These are phyloP conservation scores for Macheiramphus alcinus DNA, from an alignment of 2,113 vertebrate genomes.

Conservation along the genomic window DNA sequence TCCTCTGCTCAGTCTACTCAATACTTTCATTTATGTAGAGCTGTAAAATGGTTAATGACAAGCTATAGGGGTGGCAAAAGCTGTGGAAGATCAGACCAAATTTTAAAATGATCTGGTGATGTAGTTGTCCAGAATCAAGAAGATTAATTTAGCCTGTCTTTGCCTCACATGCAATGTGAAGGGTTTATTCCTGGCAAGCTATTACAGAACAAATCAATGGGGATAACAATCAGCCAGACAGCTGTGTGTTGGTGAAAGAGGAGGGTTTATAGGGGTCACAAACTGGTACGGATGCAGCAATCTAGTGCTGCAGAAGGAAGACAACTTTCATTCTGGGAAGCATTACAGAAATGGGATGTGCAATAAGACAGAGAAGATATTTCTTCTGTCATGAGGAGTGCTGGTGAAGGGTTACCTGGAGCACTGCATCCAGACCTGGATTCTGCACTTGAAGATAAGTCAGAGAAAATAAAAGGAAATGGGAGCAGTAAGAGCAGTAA, in stretches of 20 bases:
- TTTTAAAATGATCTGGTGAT: background rate
- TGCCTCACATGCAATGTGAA: background rate
- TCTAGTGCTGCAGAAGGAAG: background rate
- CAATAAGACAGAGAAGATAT: background rate
- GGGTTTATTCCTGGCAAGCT: conserved; percentile 5
- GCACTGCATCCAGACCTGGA: background rate
- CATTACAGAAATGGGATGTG: background rate
- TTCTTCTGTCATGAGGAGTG: background rate
- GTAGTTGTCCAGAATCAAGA: background rate
- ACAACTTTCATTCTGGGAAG: background rate
- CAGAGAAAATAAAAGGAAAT: background rate
- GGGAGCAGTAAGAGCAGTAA: background rate
- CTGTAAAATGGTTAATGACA: background rate
- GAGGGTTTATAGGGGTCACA: background rate
- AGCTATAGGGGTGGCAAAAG: background rate
- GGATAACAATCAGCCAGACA: conserved; percentile 24
- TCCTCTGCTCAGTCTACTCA: background rate
- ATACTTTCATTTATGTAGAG: background rate
- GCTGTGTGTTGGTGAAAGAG: background rate
- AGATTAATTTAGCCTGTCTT: conserved; percentile 8
- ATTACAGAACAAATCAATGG: conserved; percentile 15
- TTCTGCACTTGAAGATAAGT: background rate
- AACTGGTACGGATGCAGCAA: background rate
- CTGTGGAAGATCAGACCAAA: background rate
- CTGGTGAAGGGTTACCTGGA: background rate